Conservation (phyloP, 2,888 invertebrate species). For the Hedya salicella region DNA sequence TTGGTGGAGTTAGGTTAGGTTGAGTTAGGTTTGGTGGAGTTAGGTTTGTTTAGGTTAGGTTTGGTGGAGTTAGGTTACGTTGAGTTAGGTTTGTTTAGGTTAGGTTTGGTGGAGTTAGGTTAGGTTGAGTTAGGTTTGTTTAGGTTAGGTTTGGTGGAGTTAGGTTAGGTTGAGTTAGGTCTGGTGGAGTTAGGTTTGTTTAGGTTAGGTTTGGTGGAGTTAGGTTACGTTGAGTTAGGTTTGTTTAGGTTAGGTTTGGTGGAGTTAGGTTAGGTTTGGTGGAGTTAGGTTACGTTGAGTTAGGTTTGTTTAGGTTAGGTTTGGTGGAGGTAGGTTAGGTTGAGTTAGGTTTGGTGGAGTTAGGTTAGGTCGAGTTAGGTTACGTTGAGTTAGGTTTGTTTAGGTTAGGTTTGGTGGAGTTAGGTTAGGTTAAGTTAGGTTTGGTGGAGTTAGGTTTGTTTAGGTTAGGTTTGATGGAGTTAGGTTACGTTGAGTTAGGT, state of each 20-base stretch:
- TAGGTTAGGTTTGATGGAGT: not conserved
- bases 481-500: not conserved
- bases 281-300: too few relatives aligned
- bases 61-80: not conserved
- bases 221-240: not conserved
- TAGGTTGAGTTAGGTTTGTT: not conserved
- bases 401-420: too few relatives aligned
- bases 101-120: not conserved
- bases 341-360: not conserved
- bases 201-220: conserved; percentile 2
- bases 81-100: too few relatives aligned
- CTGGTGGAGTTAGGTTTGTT: not conserved
- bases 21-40: not conserved
- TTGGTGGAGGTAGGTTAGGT: not conserved
- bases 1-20: not conserved
- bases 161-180: conserved; percentile 1
- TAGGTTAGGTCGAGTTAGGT: not conserved
- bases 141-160: not conserved
- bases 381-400: too few relatives aligned
- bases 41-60: conserved; percentile 1
- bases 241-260: not conserved
- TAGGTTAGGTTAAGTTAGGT: conserved; percentile 3
- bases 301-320: too few relatives aligned
- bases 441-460: conserved; percentile 1
- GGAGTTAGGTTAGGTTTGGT: not conserved